Evolutionary conservation across 2,797 vertebrate species (phyloP).

Genomic region (Vultur gryphus): DNA sequence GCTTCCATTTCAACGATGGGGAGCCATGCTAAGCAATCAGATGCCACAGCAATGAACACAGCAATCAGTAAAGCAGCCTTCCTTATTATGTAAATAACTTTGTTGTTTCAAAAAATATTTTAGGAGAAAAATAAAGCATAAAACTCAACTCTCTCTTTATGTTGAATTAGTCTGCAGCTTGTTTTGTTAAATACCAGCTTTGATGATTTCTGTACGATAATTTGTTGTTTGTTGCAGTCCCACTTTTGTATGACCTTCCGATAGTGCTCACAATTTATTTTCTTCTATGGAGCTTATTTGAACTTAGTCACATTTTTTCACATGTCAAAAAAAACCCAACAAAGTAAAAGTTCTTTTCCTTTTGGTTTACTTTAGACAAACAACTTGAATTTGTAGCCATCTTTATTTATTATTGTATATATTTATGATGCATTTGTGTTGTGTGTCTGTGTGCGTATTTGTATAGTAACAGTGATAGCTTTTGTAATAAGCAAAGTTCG

Average conservation of each 20-base stretch:
- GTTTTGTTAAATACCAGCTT: background rate
- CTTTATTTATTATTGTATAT: conserved; percentile 4
- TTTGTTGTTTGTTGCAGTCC: background rate
- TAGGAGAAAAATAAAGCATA: background rate
- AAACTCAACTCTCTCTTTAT: background rate
- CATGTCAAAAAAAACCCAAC: background rate
- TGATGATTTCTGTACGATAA: background rate
- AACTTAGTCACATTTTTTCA: background rate
- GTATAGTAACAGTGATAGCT: background rate
- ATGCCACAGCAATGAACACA: background rate
- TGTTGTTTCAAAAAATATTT: background rate
- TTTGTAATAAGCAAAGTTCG: background rate
- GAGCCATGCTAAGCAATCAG: background rate
- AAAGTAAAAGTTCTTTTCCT: background rate
- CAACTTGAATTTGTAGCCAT: background rate
- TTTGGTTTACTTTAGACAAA: conserved; percentile 16
- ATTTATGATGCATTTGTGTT: background rate
- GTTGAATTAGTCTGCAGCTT: background rate
- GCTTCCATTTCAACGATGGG: background rate
- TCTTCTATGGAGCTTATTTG: background rate
- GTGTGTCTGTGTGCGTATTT: background rate
- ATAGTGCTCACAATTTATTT: background rate
- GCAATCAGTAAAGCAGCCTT: background rate
- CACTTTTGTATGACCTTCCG: background rate
- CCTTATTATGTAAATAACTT: background rate